Base-by-base conservation (phyloP, 2,797 vertebrate species). In the Bufotes viridis region DNA sequence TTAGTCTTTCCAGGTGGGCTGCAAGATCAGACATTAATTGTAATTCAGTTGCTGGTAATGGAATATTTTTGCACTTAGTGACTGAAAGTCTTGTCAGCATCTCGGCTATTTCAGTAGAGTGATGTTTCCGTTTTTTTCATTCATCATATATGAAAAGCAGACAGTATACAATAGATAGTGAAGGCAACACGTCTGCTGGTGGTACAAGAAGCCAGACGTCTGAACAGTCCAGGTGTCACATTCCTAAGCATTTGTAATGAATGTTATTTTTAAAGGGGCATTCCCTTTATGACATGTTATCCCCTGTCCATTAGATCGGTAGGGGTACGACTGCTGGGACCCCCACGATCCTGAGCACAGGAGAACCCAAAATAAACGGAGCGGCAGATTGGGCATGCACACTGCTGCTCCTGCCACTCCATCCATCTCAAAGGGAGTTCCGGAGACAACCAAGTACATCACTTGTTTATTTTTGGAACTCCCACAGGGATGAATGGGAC, bases 1-100 rank as follows among this genome's bases (percentile, higher is more conserved):
- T 87, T 82, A 82, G 80, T 76, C 69, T 87, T 65, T 87, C 81
- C 81, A 87, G 87, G 81, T 87, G 87, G 65, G 80, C 80, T 60
- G 55, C 75, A 89, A 13, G 65, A 85, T 61, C 24, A 85, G 83
- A 89, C 58, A 82, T 72, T 85, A 85, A 89, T 86, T 86, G 78
- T 79, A 85, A 85, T 76, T 42, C 60, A 51, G 10, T 65, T 26
- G 29, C 49, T 82, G 70, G 60, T 81, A 86, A 76, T 89, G 49
- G 78, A 85, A 85, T 85, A 81, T 61, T 51, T 55, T 76, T 74
- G 67, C 78, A 85, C 80, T 88, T 84, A 82, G 65, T 76, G 70
- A 22, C 24, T 42, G 18, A 78, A 67, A 51, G 65, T 69, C 85
- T n/a, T 65, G 65, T 70, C 81, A 69, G 65, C 34, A 29, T 20